Percentiles rank a stretch among this genome's conserved stretches.
phyloP scores from a whole-genome alignment of 2,888 invertebrate species.

The Erannis defoliaria region DNA sequence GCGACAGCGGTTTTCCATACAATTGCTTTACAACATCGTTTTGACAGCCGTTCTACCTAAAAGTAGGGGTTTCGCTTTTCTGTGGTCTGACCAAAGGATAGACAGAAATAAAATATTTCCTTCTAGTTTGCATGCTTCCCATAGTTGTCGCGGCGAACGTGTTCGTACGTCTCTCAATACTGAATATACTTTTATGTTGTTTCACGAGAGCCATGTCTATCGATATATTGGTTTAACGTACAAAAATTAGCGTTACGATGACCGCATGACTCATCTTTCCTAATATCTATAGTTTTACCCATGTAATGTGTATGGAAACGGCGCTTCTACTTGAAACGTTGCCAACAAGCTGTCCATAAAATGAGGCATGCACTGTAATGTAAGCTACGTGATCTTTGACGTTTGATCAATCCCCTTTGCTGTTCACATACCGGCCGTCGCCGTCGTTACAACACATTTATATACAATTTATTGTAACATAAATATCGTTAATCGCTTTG shows the following conservation, averaged over 20 bases:
- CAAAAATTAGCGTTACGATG: constrained; percentile 21
- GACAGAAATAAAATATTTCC: background rate
- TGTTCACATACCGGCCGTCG: constrained; percentile 22
- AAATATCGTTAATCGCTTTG: constrained; percentile 39
- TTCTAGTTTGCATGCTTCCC: background rate
- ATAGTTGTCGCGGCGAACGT: background rate
- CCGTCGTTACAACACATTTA: constrained; percentile 26
- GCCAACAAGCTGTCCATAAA: constrained; percentile 48
- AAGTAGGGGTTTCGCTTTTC: no score
- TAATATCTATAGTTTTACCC: constrained; percentile 26
- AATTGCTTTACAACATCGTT: no score
- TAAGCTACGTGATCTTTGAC: constrained; percentile 37
- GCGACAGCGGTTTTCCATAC: no score
- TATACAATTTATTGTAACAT: constrained; percentile 36
- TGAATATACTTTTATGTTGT: background rate
- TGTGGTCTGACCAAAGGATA: background rate
- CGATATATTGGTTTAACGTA: background rate
- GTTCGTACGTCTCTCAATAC: background rate
- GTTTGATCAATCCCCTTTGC: constrained; percentile 41
- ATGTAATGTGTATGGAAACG: constrained; percentile 25
- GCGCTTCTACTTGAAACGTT: constrained; percentile 43
- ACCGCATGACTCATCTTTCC: constrained; percentile 30
- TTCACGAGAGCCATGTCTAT: background rate
- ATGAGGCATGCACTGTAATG: constrained; percentile 37
- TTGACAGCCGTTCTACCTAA: no score